Base-by-base conservation (phyloP, 2,797 vertebrate species). In the Bovichtus variegatus region DNA sequence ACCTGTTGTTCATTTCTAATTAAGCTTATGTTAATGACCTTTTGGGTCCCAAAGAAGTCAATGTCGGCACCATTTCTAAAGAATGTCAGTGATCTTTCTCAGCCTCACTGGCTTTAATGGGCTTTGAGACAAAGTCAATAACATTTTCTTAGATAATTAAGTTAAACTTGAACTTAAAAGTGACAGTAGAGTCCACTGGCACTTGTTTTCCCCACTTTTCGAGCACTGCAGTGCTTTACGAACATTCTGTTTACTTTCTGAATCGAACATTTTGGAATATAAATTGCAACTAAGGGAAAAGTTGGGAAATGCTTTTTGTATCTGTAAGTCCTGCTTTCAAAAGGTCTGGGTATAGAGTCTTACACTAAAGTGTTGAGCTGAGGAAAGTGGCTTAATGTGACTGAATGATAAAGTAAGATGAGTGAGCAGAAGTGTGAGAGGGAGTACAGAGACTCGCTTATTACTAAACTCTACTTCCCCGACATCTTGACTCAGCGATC, bases 51-150 rank as follows among this genome's bases (percentile, higher is more conserved):
- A 77, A 70, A 77, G 27, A 67, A 63, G 64, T 54, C 51, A 83
- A 62, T 69, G 44, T 78, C 61, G 80, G 71, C 46, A 50, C 60
- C 53, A 38, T 89, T 83, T 85, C 64, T 76, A 11, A 81, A 78
- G 76, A 57, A 51, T 61, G 41, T 59, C 47, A 38, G 51, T 34
- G 49, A 81, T 83, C 78, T 83, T 84, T 81, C 63, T 63, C 70
- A 61, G 57, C 61, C 76, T 68, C 36, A n/a, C 68, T 65, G 63
- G 64, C 65, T 87, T 78, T 89, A 25, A 51, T 43, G 21, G 46
- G 13, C 27, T 19, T 47, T 2, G 8, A 38, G 8, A 34, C 34
- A n/a, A n/a, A n/a, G n/a, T 29, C 29, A 29, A 29, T 29, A 6
- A 34, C 1, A 34, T 34, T 34, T 34, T 6, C 31, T 34, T 34